A percentile compares a stretch with the other conserved stretches of the same genome.
Conservation (phyloP, 35 echinoderm and acorn worm species). For the Stichopus chloronotus region DNA sequence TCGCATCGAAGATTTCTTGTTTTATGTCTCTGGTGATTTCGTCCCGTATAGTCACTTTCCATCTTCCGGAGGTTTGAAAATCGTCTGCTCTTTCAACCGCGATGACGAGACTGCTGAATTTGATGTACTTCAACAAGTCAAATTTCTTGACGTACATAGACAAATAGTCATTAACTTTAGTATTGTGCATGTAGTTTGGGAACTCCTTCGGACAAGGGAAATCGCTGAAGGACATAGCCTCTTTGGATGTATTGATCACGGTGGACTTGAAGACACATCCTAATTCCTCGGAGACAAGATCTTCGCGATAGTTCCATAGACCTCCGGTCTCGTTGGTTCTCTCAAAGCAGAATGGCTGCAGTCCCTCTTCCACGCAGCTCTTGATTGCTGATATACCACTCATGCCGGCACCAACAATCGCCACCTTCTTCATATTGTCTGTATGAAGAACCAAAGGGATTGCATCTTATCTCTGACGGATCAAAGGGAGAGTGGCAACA, state of each 20-base stretch:
- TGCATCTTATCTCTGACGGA: too few relatives aligned
- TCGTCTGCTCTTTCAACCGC: slow-evolving; percentile 38
- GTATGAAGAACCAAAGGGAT: too few relatives aligned
- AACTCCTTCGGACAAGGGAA: slow-evolving; percentile 70
- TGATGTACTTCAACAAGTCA: slow-evolving; percentile 50
- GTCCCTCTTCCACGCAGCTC: slow-evolving; percentile 62
- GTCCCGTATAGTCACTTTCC: slow-evolving; percentile 35
- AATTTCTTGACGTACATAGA: slow-evolving; percentile 60
- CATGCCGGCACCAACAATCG: slow-evolving; percentile 54
- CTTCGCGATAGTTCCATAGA: slow-evolving; percentile 59
- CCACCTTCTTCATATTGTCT: neutral
- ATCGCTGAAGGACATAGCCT: slow-evolving; percentile 65
- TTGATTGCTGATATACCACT: slow-evolving; percentile 68
- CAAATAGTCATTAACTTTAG: slow-evolving; percentile 47
- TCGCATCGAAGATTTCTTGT: slow-evolving; percentile 58
- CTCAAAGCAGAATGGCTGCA: slow-evolving; percentile 68
- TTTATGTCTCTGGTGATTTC: neutral
- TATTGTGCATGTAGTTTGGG: slow-evolving; percentile 72
- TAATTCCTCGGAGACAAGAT: neutral
- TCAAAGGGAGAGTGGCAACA: too few relatives aligned
- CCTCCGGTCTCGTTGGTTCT: slow-evolving; percentile 58
- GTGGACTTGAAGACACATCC: too few relatives aligned
- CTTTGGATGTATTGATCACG: too few relatives aligned
- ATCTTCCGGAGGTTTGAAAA: slow-evolving; percentile 32
- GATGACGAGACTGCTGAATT: slow-evolving; percentile 26